A percentile compares a stretch with the other conserved stretches of the same genome.
These are phyloP conservation scores for Craniophora ligustri DNA, from an alignment of 2,888 invertebrate genomes.

Conservation along the genomic window DNA sequence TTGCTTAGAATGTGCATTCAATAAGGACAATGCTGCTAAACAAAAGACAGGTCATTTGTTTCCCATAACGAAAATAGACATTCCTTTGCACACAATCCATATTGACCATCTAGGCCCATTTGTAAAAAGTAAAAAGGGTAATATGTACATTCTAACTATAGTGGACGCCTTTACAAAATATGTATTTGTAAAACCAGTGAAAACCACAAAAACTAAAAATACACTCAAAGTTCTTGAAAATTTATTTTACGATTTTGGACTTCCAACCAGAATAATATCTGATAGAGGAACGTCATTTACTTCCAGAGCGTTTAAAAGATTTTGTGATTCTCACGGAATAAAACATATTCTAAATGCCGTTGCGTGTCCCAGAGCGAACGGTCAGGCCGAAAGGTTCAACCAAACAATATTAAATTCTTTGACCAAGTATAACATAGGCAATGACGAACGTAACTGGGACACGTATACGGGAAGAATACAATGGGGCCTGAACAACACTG, in stretches of 20 bases:
- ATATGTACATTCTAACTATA: slow-evolving; percentile 3
- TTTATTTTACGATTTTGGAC: slow-evolving; percentile 1
- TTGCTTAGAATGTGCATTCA: slow-evolving; percentile 12
- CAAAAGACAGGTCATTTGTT: not conserved
- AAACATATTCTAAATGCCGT: slow-evolving; percentile 14
- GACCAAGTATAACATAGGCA: not conserved
- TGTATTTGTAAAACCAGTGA: not conserved
- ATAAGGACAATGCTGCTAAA: not conserved
- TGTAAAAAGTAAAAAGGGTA: not conserved
- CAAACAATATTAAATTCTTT: slow-evolving; percentile 7
- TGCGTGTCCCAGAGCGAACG: slow-evolving; percentile 13
- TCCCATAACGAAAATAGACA: not conserved
- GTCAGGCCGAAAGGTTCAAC: slow-evolving; percentile 17
- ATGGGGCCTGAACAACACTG: slow-evolving; percentile 43
- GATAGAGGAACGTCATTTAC: slow-evolving; percentile 3
- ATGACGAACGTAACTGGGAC: slow-evolving; percentile 38
- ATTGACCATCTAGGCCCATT: slow-evolving; percentile 12
- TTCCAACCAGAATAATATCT: slow-evolving; percentile 2
- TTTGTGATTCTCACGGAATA: not conserved
- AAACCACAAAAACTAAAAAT: not conserved
- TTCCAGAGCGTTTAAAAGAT: not conserved
- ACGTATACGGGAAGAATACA: slow-evolving; percentile 28
- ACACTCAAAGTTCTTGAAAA: not conserved
- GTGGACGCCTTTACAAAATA: slow-evolving; percentile 14
- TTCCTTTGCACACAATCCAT: slow-evolving; percentile 3